Conservation (phyloP, 1,140 invertebrate genomes). For the Leptinotarsa undecemlineata region DNA sequence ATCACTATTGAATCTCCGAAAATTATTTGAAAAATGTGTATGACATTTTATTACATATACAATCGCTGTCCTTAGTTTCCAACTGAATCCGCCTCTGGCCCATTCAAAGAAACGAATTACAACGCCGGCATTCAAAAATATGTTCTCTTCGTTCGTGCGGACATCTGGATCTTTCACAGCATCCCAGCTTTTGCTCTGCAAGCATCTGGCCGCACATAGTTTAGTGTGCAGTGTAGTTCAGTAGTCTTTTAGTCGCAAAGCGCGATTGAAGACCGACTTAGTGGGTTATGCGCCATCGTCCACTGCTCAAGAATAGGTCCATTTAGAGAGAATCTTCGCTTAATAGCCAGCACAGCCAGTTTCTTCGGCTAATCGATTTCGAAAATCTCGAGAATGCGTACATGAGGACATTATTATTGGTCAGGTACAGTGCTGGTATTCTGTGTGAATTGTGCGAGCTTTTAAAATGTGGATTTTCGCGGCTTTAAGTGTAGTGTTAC, state of each 20-base stretch:
- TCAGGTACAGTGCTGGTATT: neutral
- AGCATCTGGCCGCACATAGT: conserved; percentile 11
- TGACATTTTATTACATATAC: too few relatives aligned
- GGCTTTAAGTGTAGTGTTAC: conserved; percentile 2
- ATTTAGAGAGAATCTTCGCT: neutral
- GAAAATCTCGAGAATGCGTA: neutral
- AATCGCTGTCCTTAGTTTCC: neutral
- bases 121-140: conserved; percentile 12
- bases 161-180: conserved; percentile 22
- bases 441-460: neutral
- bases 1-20: too few relatives aligned
- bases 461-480: conserved; percentile 16
- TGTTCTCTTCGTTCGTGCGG: conserved; percentile 7
- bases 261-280: conserved; percentile 12
- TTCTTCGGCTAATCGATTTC: neutral
- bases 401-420: neutral
- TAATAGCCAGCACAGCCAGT: neutral
- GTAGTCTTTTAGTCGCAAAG: conserved; percentile 6
- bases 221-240: conserved; percentile 15
- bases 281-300: conserved; percentile 5
- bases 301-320: conserved; percentile 11
- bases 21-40: too few relatives aligned
- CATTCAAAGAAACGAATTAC: neutral
- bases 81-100: neutral
- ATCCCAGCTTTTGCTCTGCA: conserved; percentile 11